Conservation (phyloP, 2,888 invertebrate species). For the Ceriagrion tenellum region DNA sequence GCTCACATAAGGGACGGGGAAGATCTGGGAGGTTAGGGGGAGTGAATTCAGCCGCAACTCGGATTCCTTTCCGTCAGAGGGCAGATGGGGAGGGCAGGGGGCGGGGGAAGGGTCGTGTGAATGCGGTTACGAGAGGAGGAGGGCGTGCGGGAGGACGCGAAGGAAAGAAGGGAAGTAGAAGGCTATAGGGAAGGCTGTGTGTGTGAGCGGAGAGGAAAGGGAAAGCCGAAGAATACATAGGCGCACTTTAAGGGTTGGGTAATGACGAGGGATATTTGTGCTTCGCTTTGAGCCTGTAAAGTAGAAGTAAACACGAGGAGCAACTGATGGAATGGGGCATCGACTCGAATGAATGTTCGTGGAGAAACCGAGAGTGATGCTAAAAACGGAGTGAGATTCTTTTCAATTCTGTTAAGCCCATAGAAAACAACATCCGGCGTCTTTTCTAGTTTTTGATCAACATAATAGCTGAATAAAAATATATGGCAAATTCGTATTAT, state of each 20-base stretch:
- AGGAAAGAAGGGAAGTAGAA: background rate
- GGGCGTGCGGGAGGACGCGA: background rate
- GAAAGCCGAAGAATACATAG: background rate
- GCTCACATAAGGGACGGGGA: background rate
- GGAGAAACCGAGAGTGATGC: no score
- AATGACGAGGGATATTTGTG: background rate
- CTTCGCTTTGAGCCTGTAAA: background rate
- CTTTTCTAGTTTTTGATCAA: no score
- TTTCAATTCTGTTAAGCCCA: no score
- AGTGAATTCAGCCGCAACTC: background rate
- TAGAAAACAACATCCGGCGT: no score
- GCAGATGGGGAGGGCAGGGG: no score
- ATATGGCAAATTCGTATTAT: no score
- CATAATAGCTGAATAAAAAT: no score
- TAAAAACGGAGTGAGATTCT: no score
- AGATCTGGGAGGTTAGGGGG: background rate
- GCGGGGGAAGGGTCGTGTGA: background rate
- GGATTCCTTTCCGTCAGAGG: background rate
- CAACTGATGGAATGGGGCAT: no score
- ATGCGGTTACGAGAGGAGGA: background rate
- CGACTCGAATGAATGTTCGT: no score
- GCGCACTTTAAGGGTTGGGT: background rate
- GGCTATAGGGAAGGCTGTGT: background rate
- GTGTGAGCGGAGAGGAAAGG: background rate
- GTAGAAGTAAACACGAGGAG: background rate